A percentile compares a stretch with the other conserved stretches of the same genome.
These are phyloP conservation scores for Anthopleura xanthogrammica DNA, from an alignment of 92 coral and sea anemone species.

Conservation along the genomic window DNA sequence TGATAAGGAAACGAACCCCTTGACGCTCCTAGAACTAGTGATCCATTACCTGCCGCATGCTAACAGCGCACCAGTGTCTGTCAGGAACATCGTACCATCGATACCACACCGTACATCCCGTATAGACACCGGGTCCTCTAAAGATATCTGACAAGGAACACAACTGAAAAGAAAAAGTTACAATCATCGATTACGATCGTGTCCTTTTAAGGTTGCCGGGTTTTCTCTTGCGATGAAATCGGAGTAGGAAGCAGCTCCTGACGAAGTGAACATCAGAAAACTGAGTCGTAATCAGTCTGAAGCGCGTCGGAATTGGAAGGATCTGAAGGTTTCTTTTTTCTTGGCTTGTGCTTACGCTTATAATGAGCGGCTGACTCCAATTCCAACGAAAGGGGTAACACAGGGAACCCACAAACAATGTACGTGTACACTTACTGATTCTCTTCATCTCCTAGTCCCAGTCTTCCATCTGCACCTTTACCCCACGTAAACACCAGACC, in stretches of 20 bases:
- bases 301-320: no score
- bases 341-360: no score
- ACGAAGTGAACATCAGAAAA: no score
- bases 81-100: constrained; percentile 97
- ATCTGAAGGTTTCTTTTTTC: no score
- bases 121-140: constrained; percentile 74
- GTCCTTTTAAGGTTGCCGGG: no score
- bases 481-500: constrained; percentile 98
- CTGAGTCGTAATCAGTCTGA: no score
- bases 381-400: background rate
- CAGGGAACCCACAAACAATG: background rate
- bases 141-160: constrained; percentile 71
- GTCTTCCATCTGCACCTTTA: constrained; percentile 91
- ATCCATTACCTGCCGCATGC: constrained; percentile 89
- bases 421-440: constrained; percentile 64
- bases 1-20: no score
- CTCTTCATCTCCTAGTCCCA: constrained; percentile 93
- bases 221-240: no score
- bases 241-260: no score
- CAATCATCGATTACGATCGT: background rate
- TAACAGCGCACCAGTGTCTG: constrained; percentile 90
- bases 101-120: constrained; percentile 84
- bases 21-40: no score
- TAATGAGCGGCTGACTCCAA: no score
- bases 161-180: constrained; percentile 40